Percentiles rank a stretch among this genome's conserved stretches.
Conservation (phyloP, 2,113 vertebrate species). For the Athene cunicularia region DNA sequence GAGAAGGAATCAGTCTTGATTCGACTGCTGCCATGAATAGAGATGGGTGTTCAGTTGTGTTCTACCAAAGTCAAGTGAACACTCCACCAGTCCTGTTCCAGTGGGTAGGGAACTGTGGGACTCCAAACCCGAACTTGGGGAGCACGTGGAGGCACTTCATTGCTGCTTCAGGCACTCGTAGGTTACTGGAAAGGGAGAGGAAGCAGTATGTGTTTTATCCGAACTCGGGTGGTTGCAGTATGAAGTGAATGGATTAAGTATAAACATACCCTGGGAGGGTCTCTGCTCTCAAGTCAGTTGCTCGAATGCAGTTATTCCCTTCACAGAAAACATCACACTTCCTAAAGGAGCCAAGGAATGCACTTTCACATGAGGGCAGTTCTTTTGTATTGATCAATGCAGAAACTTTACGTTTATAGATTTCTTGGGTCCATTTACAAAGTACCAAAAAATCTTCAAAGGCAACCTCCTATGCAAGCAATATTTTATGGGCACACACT, state of each 20-base stretch:
- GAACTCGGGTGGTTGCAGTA: not conserved
- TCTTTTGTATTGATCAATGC: not conserved
- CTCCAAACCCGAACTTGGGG: not conserved
- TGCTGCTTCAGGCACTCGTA: not conserved
- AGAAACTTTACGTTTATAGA: not conserved
- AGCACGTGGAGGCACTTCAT: fast-evolving
- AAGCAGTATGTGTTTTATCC: not conserved
- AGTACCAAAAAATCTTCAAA: not conserved
- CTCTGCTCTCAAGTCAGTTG: not conserved
- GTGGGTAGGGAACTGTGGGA: not conserved
- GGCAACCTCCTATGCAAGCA: not conserved
- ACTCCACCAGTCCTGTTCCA: fast-evolving
- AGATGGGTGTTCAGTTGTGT: not conserved
- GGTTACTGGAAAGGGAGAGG: not conserved
- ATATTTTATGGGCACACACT: not conserved
- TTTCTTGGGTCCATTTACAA: not conserved
- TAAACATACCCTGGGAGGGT: not conserved
- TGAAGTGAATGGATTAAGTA: not conserved
- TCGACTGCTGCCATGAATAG: not conserved
- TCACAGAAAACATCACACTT: not conserved
- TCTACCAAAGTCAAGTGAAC: not conserved
- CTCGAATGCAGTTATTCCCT: not conserved
- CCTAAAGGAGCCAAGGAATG: not conserved
- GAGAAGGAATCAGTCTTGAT: not conserved
- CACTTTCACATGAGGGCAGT: not conserved